Base-by-base conservation (phyloP, 2,888 invertebrate genomes). In the Gasteruption jaculator region DNA sequence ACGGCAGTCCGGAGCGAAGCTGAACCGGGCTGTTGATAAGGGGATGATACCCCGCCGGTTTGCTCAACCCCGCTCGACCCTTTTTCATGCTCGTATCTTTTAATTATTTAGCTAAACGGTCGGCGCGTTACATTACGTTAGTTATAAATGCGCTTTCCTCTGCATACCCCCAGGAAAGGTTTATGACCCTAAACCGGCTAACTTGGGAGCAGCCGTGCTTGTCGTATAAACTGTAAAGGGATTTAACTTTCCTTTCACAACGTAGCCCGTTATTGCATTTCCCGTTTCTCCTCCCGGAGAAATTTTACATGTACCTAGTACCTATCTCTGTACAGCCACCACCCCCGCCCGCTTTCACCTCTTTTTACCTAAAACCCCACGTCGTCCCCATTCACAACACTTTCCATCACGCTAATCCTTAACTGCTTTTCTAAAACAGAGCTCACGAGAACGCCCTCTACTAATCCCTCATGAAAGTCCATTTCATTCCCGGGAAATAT, bases 181-280 rank as follows among this genome's bases (percentile, higher is more conserved):
- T 65, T 64, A 65, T 61, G 62, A 55, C 59, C 58, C 58, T 61
- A 63, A 65, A 63, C 58, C 60, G 55, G 61, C 60, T 59, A 65
- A 63, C 62, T 64, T 57, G 57, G 53, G 52, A 57, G 58, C 59
- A 53, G 49, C 58, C 57, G 56, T 48, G 59, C 55, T 58, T 57
- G 59, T 58, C 58, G 59, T 60, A 61, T 62, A 65, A 65, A 65
- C 61, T 58, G 61, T 65, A 64, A 65, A 63, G 64, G 64, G 64
- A 65, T 65, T 64, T 63, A 65, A 65, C 62, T 65, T 63, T 64
- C 62, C 63, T 64, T 63, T 63, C 63, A 61, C 50, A 56, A 51
- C 54, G 56, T 52, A 48, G 52, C 57, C 53, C 54, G 58, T 61
- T 42, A 48, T 44, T 50, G 41, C 53, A 49, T 53, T 49, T 50